A percentile compares a stretch with the other conserved stretches of the same genome.
These are phyloP conservation scores for Priocnemis perturbator DNA, from an alignment of 2,888 invertebrate species.

Conservation along the genomic window DNA sequence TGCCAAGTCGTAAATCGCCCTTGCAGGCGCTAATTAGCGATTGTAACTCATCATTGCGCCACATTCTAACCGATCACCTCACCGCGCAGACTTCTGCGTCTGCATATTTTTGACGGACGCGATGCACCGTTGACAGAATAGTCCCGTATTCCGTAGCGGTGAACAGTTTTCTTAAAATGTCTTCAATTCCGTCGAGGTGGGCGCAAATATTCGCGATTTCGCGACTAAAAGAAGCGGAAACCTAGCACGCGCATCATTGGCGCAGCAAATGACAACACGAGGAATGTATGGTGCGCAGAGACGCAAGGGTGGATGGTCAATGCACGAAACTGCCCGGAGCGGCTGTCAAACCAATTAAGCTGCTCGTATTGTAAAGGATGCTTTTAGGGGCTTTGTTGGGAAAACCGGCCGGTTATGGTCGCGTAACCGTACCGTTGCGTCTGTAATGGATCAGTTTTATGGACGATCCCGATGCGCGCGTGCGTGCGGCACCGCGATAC, in stretches of 20 bases:
- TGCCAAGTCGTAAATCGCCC: constrained; percentile 45
- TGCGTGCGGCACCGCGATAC: constrained; percentile 1
- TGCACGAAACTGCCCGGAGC: constrained; percentile 38
- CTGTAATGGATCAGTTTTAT: constrained; percentile 59
- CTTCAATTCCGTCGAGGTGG: too few species aligned
- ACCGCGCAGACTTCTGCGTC: too few species aligned
- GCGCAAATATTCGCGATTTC: too few species aligned
- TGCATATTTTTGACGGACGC: too few species aligned
- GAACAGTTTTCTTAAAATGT: too few species aligned
- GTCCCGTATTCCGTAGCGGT: too few species aligned
- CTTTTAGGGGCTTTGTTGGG: constrained; percentile 50
- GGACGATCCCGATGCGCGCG: constrained; percentile 6
- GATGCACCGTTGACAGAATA: too few species aligned
- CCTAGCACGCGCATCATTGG: too few species aligned
- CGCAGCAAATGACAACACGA: too few species aligned
- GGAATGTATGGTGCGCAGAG: too few species aligned
- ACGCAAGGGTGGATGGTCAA: background rate
- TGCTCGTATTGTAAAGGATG: constrained; percentile 46
- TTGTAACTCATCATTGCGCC: constrained; percentile 28
- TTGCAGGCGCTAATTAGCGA: constrained; percentile 51
- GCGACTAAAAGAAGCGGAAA: too few species aligned
- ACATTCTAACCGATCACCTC: background rate
- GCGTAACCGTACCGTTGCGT: constrained; percentile 34
- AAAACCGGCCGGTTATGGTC: constrained; percentile 37
- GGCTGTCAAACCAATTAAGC: constrained; percentile 55